Percentiles rank a stretch among this genome's conserved stretches.
phyloP scores from a whole-genome alignment of 1,140 invertebrate genomes.

The Sinonovacula constricta region DNA sequence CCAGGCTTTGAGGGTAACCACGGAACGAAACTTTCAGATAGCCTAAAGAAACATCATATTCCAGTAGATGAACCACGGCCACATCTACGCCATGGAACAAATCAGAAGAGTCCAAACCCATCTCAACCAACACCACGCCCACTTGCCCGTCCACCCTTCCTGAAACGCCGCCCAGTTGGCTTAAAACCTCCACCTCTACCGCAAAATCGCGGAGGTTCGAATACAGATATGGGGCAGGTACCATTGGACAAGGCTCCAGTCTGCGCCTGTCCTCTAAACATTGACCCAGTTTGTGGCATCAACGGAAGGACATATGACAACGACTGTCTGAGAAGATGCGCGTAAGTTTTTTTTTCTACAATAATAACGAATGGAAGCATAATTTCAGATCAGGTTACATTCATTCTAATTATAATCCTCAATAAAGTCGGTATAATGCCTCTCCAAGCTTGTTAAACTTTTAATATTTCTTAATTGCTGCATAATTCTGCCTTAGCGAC shows the following conservation, averaged over 20 bases:
- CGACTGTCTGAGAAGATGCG: slow-evolving; percentile 36
- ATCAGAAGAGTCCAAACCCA: background rate
- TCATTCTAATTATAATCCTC: too few species aligned
- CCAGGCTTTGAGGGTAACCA: background rate
- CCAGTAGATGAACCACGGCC: background rate
- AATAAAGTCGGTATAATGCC: too few species aligned
- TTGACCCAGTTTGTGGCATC: slow-evolving; percentile 26
- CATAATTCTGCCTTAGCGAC: too few species aligned
- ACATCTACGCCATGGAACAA: background rate
- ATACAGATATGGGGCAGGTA: background rate
- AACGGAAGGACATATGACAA: slow-evolving; percentile 22
- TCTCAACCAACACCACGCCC: background rate
- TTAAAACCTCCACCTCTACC: background rate
- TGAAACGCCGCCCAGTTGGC: background rate
- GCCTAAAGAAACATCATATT: background rate
- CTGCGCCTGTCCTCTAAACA: slow-evolving; percentile 24
- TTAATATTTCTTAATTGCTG: too few species aligned
- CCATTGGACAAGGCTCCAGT: background rate
- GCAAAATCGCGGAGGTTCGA: background rate
- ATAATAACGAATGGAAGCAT: too few species aligned
- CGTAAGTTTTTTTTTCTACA: slow-evolving; percentile 14
- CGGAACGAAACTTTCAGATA: background rate
- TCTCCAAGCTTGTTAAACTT: too few species aligned
- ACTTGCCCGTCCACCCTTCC: background rate
- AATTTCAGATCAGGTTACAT: too few species aligned